phyloP scores from a whole-genome alignment of 2,888 invertebrate species.

The Epinotia brunnichana region DNA sequence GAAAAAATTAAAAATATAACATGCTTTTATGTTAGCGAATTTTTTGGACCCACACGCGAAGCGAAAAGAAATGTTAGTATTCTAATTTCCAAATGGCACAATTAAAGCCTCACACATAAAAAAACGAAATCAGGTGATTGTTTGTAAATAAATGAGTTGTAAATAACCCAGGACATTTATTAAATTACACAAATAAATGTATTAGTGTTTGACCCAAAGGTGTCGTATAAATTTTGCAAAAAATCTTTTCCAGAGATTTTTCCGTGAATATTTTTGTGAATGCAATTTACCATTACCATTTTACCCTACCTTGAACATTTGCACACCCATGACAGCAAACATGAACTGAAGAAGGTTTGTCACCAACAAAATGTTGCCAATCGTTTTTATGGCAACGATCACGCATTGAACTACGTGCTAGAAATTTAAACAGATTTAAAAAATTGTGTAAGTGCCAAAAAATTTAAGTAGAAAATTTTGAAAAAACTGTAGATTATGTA shows the following conservation, averaged over 20 bases:
- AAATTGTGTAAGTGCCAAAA: conserved; percentile 3
- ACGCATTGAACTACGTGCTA: conserved; percentile 99
- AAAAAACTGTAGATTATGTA: not conserved
- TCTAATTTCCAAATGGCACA: conserved; percentile 53
- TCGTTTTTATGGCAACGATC: conserved; percentile 99
- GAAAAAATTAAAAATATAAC: conserved; percentile 54
- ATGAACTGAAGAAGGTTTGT: conserved; percentile 99
- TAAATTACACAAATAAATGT: conserved; percentile 47
- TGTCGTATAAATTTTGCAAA: conserved; percentile 58
- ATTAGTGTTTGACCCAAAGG: conserved; percentile 73
- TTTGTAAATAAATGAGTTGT: conserved; percentile 46
- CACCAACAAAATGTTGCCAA: conserved; percentile 99
- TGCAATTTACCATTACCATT: conserved; percentile 45
- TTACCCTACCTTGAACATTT: conserved; percentile 98
- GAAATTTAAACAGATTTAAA: conserved; percentile 34
- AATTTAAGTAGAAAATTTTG: not conserved
- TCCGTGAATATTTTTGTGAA: conserved; percentile 40
- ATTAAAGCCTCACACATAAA: conserved; percentile 68
- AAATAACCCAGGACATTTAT: conserved; percentile 44
- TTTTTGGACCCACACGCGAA: conserved; percentile 78
- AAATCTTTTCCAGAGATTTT: conserved; percentile 12
- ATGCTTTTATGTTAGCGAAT: conserved; percentile 67
- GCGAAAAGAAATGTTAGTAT: conserved; percentile 68
- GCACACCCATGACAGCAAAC: conserved; percentile 99
- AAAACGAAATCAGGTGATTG: conserved; percentile 69